These are phyloP conservation scores for Equus quagga DNA, from an alignment of 2,113 vertebrate genomes.

Conservation along the genomic window DNA sequence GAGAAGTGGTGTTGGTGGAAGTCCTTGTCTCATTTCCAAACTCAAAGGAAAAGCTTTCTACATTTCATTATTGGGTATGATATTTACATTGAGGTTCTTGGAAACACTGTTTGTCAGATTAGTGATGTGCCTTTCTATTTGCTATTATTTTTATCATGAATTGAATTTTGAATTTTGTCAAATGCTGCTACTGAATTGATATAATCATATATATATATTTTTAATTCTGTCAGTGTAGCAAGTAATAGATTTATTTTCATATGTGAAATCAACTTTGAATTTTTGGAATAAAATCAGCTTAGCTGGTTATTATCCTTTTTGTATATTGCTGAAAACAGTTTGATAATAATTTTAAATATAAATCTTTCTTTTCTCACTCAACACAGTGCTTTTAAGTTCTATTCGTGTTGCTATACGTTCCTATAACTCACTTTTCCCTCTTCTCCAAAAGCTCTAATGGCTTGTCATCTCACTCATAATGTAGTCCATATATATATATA, in stretches of 20 bases:
- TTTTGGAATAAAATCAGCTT: slow-evolving; percentile 15
- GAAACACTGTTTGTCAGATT: not conserved
- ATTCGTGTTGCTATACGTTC: not conserved
- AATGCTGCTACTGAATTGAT: not conserved
- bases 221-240: not conserved
- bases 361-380: not conserved
- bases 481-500: not conserved
- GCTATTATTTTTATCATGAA: not conserved
- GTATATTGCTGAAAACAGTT: not conserved
- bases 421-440: not conserved
- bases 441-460: not conserved
- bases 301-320: not conserved
- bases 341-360: not conserved
- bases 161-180: not conserved
- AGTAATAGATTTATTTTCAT: slow-evolving; percentile 1
- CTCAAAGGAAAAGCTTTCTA: not conserved
- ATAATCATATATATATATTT: not conserved
- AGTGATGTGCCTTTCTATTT: not conserved
- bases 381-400: not conserved
- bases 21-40: not conserved
- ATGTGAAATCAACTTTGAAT: not conserved
- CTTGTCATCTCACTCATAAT: not conserved
- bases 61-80: not conserved
- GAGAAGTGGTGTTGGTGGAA: not conserved
- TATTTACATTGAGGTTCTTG: not conserved